Base-by-base conservation (phyloP, 2,797 vertebrate genomes). In the Enoplosus armatus region DNA sequence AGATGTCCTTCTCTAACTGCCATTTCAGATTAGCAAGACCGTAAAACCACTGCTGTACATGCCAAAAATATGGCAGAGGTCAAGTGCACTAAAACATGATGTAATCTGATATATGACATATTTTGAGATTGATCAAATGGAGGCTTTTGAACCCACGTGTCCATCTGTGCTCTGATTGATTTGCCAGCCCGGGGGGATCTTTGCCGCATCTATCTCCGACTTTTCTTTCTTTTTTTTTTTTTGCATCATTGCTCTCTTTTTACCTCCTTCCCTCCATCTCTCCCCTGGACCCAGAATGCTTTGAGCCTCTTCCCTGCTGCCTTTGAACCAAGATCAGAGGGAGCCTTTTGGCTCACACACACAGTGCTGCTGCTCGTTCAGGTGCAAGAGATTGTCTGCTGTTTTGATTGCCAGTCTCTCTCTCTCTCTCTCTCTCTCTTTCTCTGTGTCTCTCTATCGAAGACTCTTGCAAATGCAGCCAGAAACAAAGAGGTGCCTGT, bases 271-370 rank as follows among this genome's bases (percentile, higher is more conserved):
- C 56, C 35, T 88, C 70, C 75, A 63, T 88, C 85, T 89, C 87
- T 91, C 85, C 80, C 85, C 85, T 85, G 77, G 82, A 89, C 86
- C 89, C 80, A 83, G 86, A 93, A 92, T 77, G 91, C 92, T 95
- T 95, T 95, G 92, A 95, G 94, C 85, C 83, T 92, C 93, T 93
- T 93, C 90, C 93, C 92, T 92, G 90, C 93, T 89, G 94, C 85
- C 93, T 96, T 95, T 96, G 95, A 96, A 95, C 93, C 79, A 27
- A 94, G 94, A 96, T 96, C 95, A 95, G 94, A 96, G 86, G 77
- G 77, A 90, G 79, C 68, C 66, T 92, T 93, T 94, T 94, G 94
- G 94, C 94, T 92, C 85, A 71, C 31, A 56, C 51, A 79, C 59
- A 53, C 65, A 26, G 64, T 10, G 18, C 71, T 29, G 66, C 65